phyloP scores from a whole-genome alignment of 2,888 invertebrate genomes.

The Cheilosia vulpina region DNA sequence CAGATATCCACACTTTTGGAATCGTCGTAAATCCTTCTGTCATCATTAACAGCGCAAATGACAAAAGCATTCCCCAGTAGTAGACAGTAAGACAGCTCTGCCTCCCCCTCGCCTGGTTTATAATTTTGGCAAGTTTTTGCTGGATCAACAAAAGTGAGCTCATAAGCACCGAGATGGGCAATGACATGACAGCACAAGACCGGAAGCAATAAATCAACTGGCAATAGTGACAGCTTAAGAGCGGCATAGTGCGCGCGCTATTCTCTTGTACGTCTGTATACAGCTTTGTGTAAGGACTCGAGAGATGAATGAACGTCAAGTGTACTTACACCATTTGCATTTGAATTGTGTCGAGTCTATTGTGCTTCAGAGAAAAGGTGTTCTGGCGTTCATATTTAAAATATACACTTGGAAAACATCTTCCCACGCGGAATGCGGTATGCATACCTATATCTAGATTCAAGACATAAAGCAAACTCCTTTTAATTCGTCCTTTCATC shows the following conservation, averaged over 20 bases:
- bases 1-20: constrained; percentile 22
- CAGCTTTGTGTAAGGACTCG: constrained; percentile 18
- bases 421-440: too few species aligned
- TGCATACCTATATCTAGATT: neutral
- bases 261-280: neutral
- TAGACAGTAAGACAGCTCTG: neutral
- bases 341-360: constrained; percentile 17
- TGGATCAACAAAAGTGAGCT: constrained; percentile 42
- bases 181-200: constrained; percentile 64
- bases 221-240: constrained; percentile 53
- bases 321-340: constrained; percentile 38
- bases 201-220: constrained; percentile 70
- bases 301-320: constrained; percentile 42
- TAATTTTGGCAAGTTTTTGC: constrained; percentile 7
- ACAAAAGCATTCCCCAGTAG: constrained; percentile 1
- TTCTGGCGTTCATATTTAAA: too few species aligned
- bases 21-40: constrained; percentile 24
- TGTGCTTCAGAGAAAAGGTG: too few species aligned
- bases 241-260: constrained; percentile 15
- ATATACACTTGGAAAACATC: too few species aligned
- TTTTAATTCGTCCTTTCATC: constrained; percentile 1
- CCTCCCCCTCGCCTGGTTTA: neutral
- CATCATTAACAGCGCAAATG: constrained; percentile 46
- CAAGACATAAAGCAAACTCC: neutral
- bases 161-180: constrained; percentile 43